These are phyloP conservation scores for Betta splendens DNA, from an alignment of 2,797 vertebrate species.

Conservation along the genomic window DNA sequence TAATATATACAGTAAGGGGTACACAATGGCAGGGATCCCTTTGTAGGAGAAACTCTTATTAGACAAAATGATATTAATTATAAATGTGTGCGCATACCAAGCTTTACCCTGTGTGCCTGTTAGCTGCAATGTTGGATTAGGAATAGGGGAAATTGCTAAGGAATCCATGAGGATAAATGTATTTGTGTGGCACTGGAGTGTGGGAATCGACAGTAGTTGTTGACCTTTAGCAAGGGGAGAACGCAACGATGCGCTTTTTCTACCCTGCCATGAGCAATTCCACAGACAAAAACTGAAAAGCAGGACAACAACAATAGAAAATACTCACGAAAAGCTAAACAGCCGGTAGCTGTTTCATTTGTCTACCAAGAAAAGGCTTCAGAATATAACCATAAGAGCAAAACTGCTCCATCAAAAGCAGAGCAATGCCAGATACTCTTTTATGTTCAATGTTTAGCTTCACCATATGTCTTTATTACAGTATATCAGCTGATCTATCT, in stretches of 20 bases:
- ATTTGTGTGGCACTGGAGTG: not conserved
- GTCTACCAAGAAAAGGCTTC: not conserved
- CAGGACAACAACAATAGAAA: no score
- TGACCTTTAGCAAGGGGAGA: no score
- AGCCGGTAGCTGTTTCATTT: not conserved
- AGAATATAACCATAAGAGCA: no score
- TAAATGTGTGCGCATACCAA: not conserved
- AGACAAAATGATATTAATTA: not conserved
- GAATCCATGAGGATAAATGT: not conserved
- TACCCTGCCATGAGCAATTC: not conserved
- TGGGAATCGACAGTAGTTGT: no score
- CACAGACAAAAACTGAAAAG: no score
- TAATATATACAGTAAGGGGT: not conserved
- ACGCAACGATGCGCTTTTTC: no score
- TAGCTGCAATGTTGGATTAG: slow-evolving; percentile 9
- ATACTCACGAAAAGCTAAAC: no score
- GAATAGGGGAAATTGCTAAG: not conserved
- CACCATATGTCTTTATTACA: no score
- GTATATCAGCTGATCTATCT: no score
- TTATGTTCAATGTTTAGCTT: no score
- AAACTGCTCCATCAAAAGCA: no score
- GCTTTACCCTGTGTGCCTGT: slow-evolving; percentile 1
- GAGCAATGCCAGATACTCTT: no score
- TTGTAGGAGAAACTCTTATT: not conserved
- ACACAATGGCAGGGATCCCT: not conserved